These are phyloP conservation scores for Dasyprocta punctata DNA, from an alignment of 2,113 vertebrate genomes.

Conservation along the genomic window DNA sequence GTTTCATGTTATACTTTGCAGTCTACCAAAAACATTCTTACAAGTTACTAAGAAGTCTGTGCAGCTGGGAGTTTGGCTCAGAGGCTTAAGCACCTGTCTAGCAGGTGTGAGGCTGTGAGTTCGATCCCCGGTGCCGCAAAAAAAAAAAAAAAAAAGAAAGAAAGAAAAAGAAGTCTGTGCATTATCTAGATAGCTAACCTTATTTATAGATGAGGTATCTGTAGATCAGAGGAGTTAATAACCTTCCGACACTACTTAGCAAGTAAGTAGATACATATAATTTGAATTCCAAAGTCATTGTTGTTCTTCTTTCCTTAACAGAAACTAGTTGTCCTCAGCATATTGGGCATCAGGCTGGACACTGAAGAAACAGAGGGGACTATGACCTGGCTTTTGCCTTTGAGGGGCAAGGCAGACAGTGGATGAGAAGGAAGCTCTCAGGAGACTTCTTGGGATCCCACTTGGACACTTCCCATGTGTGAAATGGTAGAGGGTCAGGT, in stretches of 20 bases:
- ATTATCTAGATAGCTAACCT: not conserved
- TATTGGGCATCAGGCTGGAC: not conserved
- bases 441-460: not conserved
- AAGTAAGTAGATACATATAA: not conserved
- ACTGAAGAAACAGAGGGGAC: not conserved
- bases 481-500: not conserved
- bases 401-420: not conserved
- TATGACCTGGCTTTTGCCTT: not conserved
- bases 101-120: too few species aligned
- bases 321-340: not conserved
- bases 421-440: not conserved
- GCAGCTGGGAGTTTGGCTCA: too few species aligned
- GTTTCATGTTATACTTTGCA: conserved; percentile 34
- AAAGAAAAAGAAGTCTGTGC: not conserved
- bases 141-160: too few species aligned
- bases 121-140: too few species aligned
- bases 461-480: not conserved
- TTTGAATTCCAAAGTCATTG: conserved; percentile 3
- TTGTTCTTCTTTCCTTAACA: not conserved
- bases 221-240: conserved; percentile 12
- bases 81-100: too few species aligned
- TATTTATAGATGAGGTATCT: conserved; percentile 18
- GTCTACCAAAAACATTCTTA: conserved; percentile 20
- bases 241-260: not conserved
- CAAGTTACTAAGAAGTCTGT: conserved; percentile 41